Conservation (phyloP, 37 sponge, comb jelly and placozoan species). For the Oscarella lobularis region DNA sequence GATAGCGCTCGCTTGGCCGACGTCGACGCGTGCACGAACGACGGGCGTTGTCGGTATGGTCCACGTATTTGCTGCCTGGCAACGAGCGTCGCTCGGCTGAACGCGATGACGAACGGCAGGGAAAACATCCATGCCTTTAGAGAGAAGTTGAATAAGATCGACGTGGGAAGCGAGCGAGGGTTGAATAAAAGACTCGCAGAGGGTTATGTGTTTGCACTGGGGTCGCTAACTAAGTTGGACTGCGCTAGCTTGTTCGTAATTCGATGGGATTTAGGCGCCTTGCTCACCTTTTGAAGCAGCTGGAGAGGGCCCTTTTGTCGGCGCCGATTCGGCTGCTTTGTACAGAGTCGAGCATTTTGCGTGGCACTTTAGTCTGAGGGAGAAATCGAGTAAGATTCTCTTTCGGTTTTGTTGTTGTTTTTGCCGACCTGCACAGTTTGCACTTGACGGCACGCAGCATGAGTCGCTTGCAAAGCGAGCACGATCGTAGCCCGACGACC, state of each 20-base stretch:
- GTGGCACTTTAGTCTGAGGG: background rate
- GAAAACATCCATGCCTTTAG: background rate
- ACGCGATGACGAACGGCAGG: background rate
- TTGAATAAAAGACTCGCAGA: no score
- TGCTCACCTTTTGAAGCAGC: no score
- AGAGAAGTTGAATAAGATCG: no score
- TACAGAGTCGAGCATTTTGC: background rate
- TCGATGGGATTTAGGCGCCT: no score
- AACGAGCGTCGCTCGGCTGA: background rate
- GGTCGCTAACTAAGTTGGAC: no score
- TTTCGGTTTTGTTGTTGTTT: no score
- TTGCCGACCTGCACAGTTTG: background rate
- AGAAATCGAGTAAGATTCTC: no score
- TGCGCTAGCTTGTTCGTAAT: no score
- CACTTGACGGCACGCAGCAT: background rate
- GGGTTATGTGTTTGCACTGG: no score
- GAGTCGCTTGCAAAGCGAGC: background rate
- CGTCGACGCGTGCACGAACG: background rate
- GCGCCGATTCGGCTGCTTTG: background rate
- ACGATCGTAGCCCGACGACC: background rate
- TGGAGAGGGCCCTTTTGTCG: no score
- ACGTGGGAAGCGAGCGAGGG: no score
- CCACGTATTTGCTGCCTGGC: background rate
- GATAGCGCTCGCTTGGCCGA: background rate
- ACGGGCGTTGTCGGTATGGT: background rate